These are phyloP conservation scores for Nebria ingens DNA, from an alignment of 1,140 invertebrate genomes.

Conservation along the genomic window DNA sequence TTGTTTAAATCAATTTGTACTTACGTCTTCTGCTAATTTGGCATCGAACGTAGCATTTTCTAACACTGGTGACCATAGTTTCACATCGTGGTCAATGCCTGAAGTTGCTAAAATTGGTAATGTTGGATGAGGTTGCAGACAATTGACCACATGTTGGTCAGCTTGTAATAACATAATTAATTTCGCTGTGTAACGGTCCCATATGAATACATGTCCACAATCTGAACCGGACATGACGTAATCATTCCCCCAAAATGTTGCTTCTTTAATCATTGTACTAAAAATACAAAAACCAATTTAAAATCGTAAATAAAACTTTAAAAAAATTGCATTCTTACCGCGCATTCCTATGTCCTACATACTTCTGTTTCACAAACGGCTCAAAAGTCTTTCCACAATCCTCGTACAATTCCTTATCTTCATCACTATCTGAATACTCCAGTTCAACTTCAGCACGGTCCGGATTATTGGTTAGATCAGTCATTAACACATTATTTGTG, in stretches of 20 bases:
- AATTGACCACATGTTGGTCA: slow-evolving; percentile 81
- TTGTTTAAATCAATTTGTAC: slow-evolving; percentile 18
- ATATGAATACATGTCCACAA: slow-evolving; percentile 70
- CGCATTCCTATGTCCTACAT: slow-evolving; percentile 73
- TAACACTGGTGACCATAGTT: slow-evolving; percentile 67
- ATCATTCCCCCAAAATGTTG: slow-evolving; percentile 77
- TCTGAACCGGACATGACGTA: slow-evolving; percentile 80
- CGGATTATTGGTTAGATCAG: neutral
- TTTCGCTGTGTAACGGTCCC: slow-evolving; percentile 52
- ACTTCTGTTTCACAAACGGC: slow-evolving; percentile 55
- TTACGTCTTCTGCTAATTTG: slow-evolving; percentile 59
- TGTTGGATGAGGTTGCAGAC: slow-evolving; percentile 74
- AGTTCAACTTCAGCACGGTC: slow-evolving; percentile 21
- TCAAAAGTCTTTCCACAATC: slow-evolving; percentile 20
- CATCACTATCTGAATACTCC: slow-evolving; percentile 23
- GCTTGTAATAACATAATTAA: slow-evolving; percentile 72
- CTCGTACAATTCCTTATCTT: slow-evolving; percentile 10
- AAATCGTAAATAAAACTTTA: too few relatives aligned
- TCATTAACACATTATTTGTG: neutral
- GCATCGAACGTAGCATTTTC: slow-evolving; percentile 52
- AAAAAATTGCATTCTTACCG: too few relatives aligned
- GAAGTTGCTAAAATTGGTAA: slow-evolving; percentile 74
- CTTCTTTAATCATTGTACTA: slow-evolving; percentile 84
- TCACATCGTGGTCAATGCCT: slow-evolving; percentile 85
- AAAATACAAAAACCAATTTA: slow-evolving; percentile 23